Evolutionary conservation across 2,888 invertebrate species (phyloP), one percentile per base, ranked within the genome.

Genomic region (Sinopyrophorus schimmeli): DNA sequence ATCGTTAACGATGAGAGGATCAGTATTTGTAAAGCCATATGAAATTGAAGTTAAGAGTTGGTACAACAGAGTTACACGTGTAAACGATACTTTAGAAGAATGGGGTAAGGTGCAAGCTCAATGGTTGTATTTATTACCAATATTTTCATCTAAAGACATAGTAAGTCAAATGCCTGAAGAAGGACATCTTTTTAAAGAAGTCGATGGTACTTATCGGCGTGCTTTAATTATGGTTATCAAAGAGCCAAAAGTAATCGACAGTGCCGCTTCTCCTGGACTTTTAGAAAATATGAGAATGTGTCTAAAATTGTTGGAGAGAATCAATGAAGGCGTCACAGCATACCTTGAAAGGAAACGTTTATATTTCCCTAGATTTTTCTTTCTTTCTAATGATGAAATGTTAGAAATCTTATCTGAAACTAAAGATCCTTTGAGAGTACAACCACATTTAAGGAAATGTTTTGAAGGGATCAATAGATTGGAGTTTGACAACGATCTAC

Each of bases 321-420:
- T 92, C 44, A 89, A 88, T 67, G 86, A 88, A 47, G 91, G 92
- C 3, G 86, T 92, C 0, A 84, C 87, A 58, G 81, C 82, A 59
- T 92, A 92, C 68, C 76, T 92, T 52, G 91, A 92, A 74, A 89
- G 85, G 73, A 92, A 92, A 70, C 75, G 92, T 56, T 74, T 92
- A 5, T 90, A 79, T 70, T 92, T 92, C 68, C 86, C 91, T 24
- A 80, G 92, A 69, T 92, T 93, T 69, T 93, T 92, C 77, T 93
- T 93, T 67, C 76, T 94, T 47, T 92, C 92, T 3, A 92, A 93
- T 69, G 90, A 92, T 64, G 92, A 93, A 73, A 85, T 93, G 81
- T 76, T 94, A 59, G 91, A 92, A 73, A 91, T 94, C 61, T 76
- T 94, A 52, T 91, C 92, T 0, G 91, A 92, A 77, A 91, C 91